These are phyloP conservation scores for Biston stratarius DNA, from an alignment of 2,888 invertebrate species.

Conservation along the genomic window DNA sequence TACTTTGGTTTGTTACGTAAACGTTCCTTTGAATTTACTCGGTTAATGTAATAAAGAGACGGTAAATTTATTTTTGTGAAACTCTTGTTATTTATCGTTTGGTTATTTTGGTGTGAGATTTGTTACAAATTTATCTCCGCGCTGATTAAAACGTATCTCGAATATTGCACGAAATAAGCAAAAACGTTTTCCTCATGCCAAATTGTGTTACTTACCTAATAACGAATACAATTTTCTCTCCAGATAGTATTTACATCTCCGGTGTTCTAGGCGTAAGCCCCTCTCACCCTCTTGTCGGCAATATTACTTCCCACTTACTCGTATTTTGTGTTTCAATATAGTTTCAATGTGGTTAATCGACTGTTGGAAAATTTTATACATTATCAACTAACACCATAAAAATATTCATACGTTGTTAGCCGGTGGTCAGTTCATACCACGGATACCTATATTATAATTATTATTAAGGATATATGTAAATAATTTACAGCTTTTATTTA, in stretches of 20 bases:
- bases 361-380: too few relatives aligned
- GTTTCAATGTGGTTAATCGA: too few relatives aligned
- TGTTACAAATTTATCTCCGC: constrained; percentile 36
- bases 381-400: background rate
- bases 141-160: constrained; percentile 46
- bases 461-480: too few relatives aligned
- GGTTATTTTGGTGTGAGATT: constrained; percentile 27
- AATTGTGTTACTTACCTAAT: constrained; percentile 66
- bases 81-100: constrained; percentile 22
- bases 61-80: constrained; percentile 18
- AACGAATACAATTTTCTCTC: constrained; percentile 65
- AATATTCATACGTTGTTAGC: too few relatives aligned
- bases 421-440: too few relatives aligned
- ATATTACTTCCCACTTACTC: constrained; percentile 35
- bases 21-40: constrained; percentile 40
- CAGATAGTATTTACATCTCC: constrained; percentile 66
- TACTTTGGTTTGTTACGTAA: constrained; percentile 48
- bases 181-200: constrained; percentile 55
- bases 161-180: constrained; percentile 53
- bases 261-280: constrained; percentile 46
- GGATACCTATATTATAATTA: too few relatives aligned
- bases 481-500: too few relatives aligned
- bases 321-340: constrained; percentile 26
- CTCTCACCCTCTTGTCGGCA: constrained; percentile 40
- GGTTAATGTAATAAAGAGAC: constrained; percentile 20